phyloP scores from a whole-genome alignment of 2,888 invertebrate genomes.

The Stictocephala bisonia region DNA sequence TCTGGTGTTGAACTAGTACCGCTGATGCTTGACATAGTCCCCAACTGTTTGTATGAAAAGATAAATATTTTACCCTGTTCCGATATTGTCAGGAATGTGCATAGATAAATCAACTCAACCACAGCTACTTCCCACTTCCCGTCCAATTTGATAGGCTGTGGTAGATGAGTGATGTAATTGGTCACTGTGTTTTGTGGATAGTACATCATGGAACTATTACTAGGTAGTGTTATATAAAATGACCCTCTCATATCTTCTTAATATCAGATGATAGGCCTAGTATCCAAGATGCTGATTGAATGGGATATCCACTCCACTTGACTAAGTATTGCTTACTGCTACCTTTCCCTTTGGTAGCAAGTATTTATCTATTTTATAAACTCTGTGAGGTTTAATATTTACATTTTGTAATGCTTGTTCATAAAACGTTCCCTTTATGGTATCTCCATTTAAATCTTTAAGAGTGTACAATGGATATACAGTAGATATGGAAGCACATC shows the following conservation, averaged over 20 bases:
- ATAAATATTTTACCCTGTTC: too few species aligned
- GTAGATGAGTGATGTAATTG: conserved; percentile 57
- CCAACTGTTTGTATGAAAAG: too few species aligned
- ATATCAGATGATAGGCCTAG: not conserved
- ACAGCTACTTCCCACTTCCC: conserved; percentile 57
- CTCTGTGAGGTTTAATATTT: not conserved
- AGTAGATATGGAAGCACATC: conserved; percentile 50
- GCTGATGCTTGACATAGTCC: too few species aligned
- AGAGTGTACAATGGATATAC: not conserved
- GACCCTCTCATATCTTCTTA: not conserved
- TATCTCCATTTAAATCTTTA: not conserved
- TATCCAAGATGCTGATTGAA: not conserved
- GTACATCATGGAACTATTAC: conserved; percentile 55
- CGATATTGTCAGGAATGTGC: too few species aligned
- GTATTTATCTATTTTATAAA: not conserved
- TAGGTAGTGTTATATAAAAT: conserved; percentile 14
- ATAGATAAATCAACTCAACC: too few species aligned
- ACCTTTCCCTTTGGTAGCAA: not conserved
- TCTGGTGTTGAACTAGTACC: too few species aligned
- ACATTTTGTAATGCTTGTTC: not conserved
- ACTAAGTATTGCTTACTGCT: not conserved
- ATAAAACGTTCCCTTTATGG: not conserved
- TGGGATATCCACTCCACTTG: not conserved
- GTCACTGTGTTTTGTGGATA: conserved; percentile 58
- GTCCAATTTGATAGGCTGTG: conserved; percentile 51